Base-by-base conservation (phyloP, 1,140 invertebrate genomes). In the Zaprionus inermis region DNA sequence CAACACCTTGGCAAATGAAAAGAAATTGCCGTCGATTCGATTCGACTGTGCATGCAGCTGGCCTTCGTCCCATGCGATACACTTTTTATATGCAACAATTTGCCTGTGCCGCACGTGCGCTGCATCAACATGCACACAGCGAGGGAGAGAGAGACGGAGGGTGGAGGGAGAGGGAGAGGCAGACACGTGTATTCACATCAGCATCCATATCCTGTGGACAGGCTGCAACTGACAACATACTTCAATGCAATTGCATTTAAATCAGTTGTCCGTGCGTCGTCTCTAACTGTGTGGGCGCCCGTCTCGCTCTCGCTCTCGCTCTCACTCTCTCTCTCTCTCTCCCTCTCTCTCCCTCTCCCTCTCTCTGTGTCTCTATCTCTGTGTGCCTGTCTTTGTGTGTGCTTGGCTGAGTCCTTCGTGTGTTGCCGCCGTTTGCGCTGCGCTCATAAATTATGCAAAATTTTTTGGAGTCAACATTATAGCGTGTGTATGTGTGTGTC, bases 361-460 rank as follows among this genome's bases (percentile, higher is more conserved):
- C 14, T 38, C 5, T 20, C 7, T 46, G 44, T 20, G 4, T 20
- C n/a, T 46, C n/a, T 44, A 7, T n/a, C 44, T 22, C 10, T 76
- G 64, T 69, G 63, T 56, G 36, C 30, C 49, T 72, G 58, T 60
- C 66, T 78, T 69, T 68, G 81, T 66, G 12, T 20, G 63, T 28
- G 30, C 3, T 36, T 51, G 58, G 34, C 60, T 30, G 55, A 61
- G 67, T 81, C 64, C 78, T 80, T 83, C 76, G 76, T 83, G 72
- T 81, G 77, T 60, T 77, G 72, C 69, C 54, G 64, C 79, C 76
- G 59, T 79, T 67, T 75, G 61, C 67, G 60, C 60, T 76, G 60
- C 55, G 64, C 76, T 81, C 88, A 91, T 91, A 91, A 91, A 91
- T 91, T 91, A 91, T 91, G 88, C 88, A 91, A 79, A 88, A 84